Conservation (phyloP, 2,888 invertebrate genomes). For the Teleiodes luculella region DNA sequence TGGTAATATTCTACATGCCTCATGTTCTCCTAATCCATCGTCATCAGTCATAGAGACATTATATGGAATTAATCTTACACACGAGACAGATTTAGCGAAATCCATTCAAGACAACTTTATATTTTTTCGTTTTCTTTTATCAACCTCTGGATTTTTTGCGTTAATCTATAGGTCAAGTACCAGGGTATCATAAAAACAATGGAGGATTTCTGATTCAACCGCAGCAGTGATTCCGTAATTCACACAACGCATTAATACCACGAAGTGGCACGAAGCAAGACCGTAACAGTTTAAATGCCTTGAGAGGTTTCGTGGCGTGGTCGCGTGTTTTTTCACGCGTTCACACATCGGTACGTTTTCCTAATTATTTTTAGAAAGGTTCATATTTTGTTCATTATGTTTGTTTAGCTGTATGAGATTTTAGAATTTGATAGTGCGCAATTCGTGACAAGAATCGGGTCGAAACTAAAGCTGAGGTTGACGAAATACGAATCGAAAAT, state of each 20-base stretch:
- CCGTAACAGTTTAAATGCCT: not conserved
- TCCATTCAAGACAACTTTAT: too few species aligned
- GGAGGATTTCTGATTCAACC: not conserved
- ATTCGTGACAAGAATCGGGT: not conserved
- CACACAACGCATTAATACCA: not conserved
- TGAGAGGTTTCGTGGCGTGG: conserved; percentile 1
- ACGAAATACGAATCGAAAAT: not conserved
- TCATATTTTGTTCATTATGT: not conserved
- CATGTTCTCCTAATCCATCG: too few species aligned
- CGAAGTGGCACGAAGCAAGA: not conserved
- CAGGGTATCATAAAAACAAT: not conserved
- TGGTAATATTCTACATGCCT: not conserved
- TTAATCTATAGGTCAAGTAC: not conserved
- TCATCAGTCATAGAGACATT: too few species aligned
- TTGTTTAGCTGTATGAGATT: not conserved
- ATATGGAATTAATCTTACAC: too few species aligned
- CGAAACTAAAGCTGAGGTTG: not conserved
- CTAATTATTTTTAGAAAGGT: not conserved
- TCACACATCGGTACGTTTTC: not conserved
- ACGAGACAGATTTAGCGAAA: too few species aligned
- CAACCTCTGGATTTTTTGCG: not conserved
- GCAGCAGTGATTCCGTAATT: not conserved
- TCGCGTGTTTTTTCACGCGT: conserved; percentile 3
- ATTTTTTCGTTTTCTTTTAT: not conserved
- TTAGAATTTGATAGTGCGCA: not conserved